phyloP scores from a whole-genome alignment of 2,888 invertebrate genomes.

The Oithona nana region DNA sequence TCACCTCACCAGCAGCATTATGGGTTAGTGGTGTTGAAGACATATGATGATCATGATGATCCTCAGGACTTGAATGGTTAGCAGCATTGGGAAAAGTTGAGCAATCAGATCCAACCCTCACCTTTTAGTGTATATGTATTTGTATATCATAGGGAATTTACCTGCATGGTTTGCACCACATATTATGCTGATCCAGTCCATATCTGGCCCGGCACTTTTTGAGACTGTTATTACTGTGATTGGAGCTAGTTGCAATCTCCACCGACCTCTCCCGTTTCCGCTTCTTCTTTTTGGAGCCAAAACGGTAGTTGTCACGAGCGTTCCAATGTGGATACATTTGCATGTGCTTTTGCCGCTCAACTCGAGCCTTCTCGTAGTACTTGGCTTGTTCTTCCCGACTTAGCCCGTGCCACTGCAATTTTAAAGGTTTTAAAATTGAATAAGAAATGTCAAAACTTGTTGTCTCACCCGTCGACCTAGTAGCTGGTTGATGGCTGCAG shows the following conservation, averaged over 20 bases:
- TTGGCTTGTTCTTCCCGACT: slow-evolving; percentile 99
- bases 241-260: slow-evolving; percentile 28
- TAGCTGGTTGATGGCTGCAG: slow-evolving; percentile 98
- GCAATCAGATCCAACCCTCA: no score
- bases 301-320: slow-evolving; percentile 99
- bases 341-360: slow-evolving; percentile 98
- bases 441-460: not conserved
- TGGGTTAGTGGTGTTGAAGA: no score
- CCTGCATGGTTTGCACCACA: slow-evolving; percentile 99
- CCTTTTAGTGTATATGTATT: no score
- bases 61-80: no score
- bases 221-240: slow-evolving; percentile 84
- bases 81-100: no score
- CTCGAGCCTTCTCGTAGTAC: slow-evolving; percentile 99
- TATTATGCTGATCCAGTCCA: slow-evolving; percentile 92
- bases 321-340: slow-evolving; percentile 99
- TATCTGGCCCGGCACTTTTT: slow-evolving; percentile 98
- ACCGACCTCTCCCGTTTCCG: slow-evolving; percentile 21
- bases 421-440: not conserved
- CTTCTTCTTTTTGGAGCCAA: slow-evolving; percentile 95
- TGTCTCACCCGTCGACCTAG: slow-evolving; percentile 87
- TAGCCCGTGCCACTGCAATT: slow-evolving; percentile 87
- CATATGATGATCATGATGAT: no score
- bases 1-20: no score
- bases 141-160: no score